Evolutionary conservation across 2,888 invertebrate species (phyloP).

Genomic region (Agonopterix arenella): DNA sequence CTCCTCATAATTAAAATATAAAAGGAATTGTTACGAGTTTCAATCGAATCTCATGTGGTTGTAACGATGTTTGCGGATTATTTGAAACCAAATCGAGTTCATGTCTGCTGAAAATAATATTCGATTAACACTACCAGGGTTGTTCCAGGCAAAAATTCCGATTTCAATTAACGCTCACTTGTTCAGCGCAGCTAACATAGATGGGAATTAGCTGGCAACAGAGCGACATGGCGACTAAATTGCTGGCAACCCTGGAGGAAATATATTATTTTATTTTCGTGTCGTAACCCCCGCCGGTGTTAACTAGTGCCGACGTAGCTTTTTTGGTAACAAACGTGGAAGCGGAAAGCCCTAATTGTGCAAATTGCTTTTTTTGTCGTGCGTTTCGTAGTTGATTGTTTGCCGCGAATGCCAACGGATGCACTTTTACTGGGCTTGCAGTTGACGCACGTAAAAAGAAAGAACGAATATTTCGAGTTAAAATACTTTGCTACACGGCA

Average conservation of each 20-base stretch:
- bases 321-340: constrained; percentile 38
- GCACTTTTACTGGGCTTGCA: not conserved
- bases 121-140: constrained; percentile 31
- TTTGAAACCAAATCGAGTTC: not conserved
- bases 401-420: constrained; percentile 1
- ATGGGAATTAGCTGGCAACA: constrained; percentile 41
- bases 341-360: constrained; percentile 41
- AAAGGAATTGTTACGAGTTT: too few species aligned
- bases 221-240: constrained; percentile 49
- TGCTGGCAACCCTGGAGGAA: constrained; percentile 36
- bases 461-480: too few species aligned
- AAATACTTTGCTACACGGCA: not conserved
- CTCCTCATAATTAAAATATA: too few species aligned
- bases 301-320: constrained; percentile 48
- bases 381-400: constrained; percentile 19
- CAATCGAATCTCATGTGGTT: too few species aligned
- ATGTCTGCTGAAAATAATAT: constrained; percentile 11
- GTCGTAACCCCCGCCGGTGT: constrained; percentile 33
- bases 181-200: constrained; percentile 42
- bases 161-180: constrained; percentile 68
- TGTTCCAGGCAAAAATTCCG: constrained; percentile 53
- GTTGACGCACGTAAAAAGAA: not conserved
- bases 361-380: constrained; percentile 25
- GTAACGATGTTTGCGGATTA: not conserved
- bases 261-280: constrained; percentile 47